Evolutionary conservation across 2,113 vertebrate species (phyloP).

Genomic region (Paralichthys olivaceus): DNA sequence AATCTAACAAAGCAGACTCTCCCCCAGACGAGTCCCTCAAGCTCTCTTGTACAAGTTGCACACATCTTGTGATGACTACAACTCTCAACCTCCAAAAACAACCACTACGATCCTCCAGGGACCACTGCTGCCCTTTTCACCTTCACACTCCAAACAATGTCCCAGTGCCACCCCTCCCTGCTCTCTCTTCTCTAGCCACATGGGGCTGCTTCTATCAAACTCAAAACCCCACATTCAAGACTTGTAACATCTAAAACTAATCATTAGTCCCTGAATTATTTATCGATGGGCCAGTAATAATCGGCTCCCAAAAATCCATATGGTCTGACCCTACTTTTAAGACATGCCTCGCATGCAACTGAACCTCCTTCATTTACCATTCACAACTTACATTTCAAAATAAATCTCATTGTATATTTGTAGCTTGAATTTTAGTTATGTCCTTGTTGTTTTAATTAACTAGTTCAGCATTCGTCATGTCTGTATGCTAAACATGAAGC

Average conservation of each 20-base stretch:
- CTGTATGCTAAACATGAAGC: not conserved
- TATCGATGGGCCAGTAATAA: no score
- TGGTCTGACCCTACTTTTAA: not conserved
- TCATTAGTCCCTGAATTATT: not conserved
- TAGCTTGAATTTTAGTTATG: no score
- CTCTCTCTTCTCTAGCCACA: not conserved
- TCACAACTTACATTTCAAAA: no score
- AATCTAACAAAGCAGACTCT: not conserved
- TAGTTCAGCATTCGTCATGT: not conserved
- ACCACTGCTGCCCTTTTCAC: constrained; percentile 35
- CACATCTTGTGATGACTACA: constrained; percentile 12
- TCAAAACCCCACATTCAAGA: constrained; percentile 6
- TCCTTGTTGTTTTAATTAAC: not conserved
- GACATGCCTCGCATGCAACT: no score
- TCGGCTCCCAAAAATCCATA: no score
- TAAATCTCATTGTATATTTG: no score
- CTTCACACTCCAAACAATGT: constrained; percentile 29
- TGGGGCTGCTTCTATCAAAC: constrained; percentile 21
- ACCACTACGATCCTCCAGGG: not conserved
- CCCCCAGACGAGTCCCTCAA: not conserved
- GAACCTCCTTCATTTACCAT: no score
- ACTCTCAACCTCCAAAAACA: constrained; percentile 24
- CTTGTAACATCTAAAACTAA: not conserved
- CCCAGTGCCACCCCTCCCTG: not conserved
- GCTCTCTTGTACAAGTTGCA: constrained; percentile 12